Evolutionary conservation across 2,888 invertebrate species (phyloP).

Genomic region (Hydrotaea diabolus): DNA sequence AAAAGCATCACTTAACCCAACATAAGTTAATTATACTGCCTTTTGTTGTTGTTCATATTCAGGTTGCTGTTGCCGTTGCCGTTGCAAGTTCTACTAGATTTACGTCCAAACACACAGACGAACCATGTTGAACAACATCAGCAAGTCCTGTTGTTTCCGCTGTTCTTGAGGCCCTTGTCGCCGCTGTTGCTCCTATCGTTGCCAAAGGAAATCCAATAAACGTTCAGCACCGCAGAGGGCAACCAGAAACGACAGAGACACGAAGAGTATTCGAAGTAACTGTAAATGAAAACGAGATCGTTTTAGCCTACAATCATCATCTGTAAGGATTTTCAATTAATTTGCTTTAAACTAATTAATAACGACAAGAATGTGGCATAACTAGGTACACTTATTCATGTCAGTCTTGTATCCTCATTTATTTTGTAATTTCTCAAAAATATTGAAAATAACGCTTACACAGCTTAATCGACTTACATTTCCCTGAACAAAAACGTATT

Average conservation of each 20-base stretch:
- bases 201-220: too few species aligned
- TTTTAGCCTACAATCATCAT: not conserved
- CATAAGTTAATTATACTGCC: slow-evolving; percentile 70
- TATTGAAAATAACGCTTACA: too few species aligned
- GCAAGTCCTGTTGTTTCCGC: not conserved
- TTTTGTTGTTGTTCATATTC: slow-evolving; percentile 37
- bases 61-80: not conserved
- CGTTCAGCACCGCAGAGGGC: too few species aligned
- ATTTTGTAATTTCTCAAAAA: too few species aligned
- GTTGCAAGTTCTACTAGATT: too few species aligned
- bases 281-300: not conserved
- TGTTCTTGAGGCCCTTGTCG: not conserved
- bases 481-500: too few species aligned
- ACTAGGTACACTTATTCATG: slow-evolving; percentile 1
- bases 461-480: too few species aligned
- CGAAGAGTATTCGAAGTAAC: not conserved
- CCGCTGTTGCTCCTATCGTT: not conserved
- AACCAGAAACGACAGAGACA: not conserved
- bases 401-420: not conserved
- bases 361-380: slow-evolving; percentile 12
- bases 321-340: not conserved
- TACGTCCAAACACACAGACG: not conserved
- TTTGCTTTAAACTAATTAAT: slow-evolving; percentile 7
- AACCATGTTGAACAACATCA: not conserved
- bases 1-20: slow-evolving; percentile 70